These are phyloP conservation scores for Dunckerocampus dactyliophorus DNA, from an alignment of 2,113 vertebrate genomes.

Conservation along the genomic window DNA sequence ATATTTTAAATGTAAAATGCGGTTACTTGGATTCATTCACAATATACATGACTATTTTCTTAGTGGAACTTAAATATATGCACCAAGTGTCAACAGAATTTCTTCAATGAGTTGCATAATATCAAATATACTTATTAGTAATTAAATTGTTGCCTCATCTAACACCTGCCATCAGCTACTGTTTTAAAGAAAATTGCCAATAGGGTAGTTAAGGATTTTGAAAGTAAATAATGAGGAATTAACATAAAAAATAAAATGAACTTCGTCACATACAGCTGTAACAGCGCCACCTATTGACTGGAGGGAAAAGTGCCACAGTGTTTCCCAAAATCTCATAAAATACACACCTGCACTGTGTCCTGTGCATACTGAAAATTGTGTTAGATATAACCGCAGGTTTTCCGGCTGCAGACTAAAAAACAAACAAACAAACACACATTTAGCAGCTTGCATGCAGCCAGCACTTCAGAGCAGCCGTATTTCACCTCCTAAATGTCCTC, in stretches of 20 bases:
- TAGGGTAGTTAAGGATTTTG: too few species aligned
- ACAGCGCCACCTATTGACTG: constrained; percentile 40
- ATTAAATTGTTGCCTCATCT: too few species aligned
- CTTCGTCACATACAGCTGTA: not conserved
- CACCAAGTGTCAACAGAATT: too few species aligned
- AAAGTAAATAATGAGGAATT: too few species aligned
- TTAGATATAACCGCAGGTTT: not conserved
- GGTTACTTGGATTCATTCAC: too few species aligned
- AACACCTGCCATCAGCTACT: too few species aligned
- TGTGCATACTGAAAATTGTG: not conserved
- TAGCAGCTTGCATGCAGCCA: constrained; percentile 6
- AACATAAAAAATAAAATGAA: not conserved
- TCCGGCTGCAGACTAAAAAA: not conserved
- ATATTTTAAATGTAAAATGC: too few species aligned
- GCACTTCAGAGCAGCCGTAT: constrained; percentile 1
- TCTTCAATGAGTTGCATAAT: too few species aligned
- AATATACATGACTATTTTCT: too few species aligned
- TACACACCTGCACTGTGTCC: not conserved
- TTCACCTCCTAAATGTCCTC: constrained; percentile 11
- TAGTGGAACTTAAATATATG: too few species aligned
- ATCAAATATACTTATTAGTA: too few species aligned
- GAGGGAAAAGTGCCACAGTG: not conserved
- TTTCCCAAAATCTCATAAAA: not conserved
- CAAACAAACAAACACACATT: not conserved
- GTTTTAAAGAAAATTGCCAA: too few species aligned